A percentile compares a stretch with the other conserved stretches of the same genome.
Conservation (phyloP, 2,797 vertebrate genomes). For the Megaceryle alcyon region DNA sequence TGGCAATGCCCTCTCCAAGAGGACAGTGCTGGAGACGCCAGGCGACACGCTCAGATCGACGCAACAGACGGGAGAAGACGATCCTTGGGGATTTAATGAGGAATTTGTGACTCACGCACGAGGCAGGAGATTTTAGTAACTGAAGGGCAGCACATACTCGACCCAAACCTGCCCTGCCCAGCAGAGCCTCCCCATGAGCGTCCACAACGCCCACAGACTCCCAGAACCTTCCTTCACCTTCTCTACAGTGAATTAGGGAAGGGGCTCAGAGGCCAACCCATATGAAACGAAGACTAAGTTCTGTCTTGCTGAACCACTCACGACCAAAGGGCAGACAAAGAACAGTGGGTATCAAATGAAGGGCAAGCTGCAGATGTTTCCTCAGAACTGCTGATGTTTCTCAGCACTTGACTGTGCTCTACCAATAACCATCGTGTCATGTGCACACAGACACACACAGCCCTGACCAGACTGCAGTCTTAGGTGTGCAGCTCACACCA, state of each 20-base stretch:
- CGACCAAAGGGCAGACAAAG: not conserved
- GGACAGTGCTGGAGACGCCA: not conserved
- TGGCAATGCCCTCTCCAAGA: not conserved
- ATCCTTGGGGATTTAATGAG: not conserved
- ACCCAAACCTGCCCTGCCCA: not conserved
- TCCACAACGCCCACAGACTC: fast-evolving
- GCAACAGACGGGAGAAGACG: not conserved
- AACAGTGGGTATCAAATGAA: not conserved
- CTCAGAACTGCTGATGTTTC: not conserved
- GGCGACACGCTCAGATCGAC: not conserved
- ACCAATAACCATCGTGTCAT: not conserved
- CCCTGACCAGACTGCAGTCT: not conserved
- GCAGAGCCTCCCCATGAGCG: fast-evolving
- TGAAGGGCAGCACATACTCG: fast-evolving
- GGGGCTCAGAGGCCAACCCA: not conserved
- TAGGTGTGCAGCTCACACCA: not conserved
- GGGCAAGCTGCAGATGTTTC: not conserved
- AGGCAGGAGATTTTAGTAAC: not conserved
- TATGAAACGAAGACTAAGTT: not conserved
- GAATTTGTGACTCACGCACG: not conserved
- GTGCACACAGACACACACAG: not conserved
- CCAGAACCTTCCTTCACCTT: not conserved
- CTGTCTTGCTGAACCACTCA: not conserved
- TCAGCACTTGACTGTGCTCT: not conserved
- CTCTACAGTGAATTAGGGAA: fast-evolving